Evolutionary conservation across 2,888 invertebrate genomes (phyloP).

Genomic region (Bembecia ichneumoniformis): DNA sequence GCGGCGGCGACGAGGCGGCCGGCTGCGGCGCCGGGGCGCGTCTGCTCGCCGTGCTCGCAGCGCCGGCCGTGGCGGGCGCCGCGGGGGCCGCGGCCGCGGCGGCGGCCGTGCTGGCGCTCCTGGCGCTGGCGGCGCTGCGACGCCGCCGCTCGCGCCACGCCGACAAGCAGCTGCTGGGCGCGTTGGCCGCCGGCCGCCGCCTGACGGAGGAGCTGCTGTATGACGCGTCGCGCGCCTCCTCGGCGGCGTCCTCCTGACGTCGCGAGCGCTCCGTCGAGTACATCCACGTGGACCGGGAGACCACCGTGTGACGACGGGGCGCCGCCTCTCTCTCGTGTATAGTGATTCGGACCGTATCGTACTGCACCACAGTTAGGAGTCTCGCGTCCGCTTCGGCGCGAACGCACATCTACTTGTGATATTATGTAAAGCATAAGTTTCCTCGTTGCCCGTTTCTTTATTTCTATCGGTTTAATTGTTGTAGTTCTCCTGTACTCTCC

Average conservation of each 20-base stretch:
- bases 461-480: conserved; percentile 6
- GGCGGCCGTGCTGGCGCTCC: conserved; percentile 23
- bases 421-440: conserved; percentile 6
- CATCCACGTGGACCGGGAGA: conserved; percentile 93
- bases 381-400: conserved; percentile 3
- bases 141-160: conserved; percentile 59
- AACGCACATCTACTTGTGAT: conserved; percentile 9
- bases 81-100: conserved; percentile 39
- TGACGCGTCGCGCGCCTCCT: conserved; percentile 71
- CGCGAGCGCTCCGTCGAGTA: conserved; percentile 92
- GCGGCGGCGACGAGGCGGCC: conserved; percentile 78
- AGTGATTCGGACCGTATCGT: conserved; percentile 6
- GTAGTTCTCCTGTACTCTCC: conserved; percentile 34
- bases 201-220: conserved; percentile 80
- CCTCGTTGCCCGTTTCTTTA: background rate
- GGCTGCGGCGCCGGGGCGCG: conserved; percentile 65
- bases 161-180: conserved; percentile 75
- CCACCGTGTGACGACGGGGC: conserved; percentile 84
- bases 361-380: background rate
- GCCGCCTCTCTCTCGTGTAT: conserved; percentile 15
- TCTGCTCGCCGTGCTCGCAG: conserved; percentile 71
- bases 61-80: conserved; percentile 77
- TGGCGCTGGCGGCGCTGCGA: conserved; percentile 22
- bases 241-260: conserved; percentile 85
- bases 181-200: conserved; percentile 73